Evolutionary conservation across 2,797 vertebrate genomes (phyloP).

Genomic region (Triplophysa yarkandensis): DNA sequence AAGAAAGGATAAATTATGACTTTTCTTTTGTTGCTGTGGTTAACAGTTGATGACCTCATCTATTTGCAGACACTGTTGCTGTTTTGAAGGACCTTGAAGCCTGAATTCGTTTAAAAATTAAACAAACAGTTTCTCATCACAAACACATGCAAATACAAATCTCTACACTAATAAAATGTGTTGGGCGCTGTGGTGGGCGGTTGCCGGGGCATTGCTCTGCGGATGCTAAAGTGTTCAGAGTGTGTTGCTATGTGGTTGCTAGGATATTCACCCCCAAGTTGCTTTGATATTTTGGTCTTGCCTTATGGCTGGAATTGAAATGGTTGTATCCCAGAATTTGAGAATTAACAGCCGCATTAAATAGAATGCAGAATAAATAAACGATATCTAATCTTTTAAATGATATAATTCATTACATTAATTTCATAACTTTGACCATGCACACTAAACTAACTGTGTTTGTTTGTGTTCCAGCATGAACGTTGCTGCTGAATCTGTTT

Average conservation of each 20-base stretch:
- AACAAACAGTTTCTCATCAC: background rate
- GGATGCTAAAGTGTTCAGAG: background rate
- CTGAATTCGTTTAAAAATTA: background rate
- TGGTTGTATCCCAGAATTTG: background rate
- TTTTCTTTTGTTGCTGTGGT: conserved; percentile 9
- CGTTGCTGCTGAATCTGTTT: conserved; percentile 23
- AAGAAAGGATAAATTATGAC: background rate
- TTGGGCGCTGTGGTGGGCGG: background rate
- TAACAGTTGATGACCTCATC: conserved; percentile 20
- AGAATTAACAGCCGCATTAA: background rate
- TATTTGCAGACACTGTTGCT: background rate
- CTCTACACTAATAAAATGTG: no score
- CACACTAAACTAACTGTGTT: conserved; percentile 1
- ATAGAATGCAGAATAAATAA: background rate
- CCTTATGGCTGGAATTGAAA: background rate
- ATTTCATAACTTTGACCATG: background rate
- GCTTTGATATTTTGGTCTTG: background rate
- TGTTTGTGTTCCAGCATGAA: background rate
- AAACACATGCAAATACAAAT: background rate
- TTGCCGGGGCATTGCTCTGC: background rate
- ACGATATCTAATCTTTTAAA: background rate
- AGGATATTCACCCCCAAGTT: background rate
- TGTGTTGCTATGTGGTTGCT: background rate
- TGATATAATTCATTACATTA: background rate
- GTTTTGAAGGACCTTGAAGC: background rate